phyloP scores from a whole-genome alignment of 2,888 invertebrate species.

The Bellardia bayeri region DNA sequence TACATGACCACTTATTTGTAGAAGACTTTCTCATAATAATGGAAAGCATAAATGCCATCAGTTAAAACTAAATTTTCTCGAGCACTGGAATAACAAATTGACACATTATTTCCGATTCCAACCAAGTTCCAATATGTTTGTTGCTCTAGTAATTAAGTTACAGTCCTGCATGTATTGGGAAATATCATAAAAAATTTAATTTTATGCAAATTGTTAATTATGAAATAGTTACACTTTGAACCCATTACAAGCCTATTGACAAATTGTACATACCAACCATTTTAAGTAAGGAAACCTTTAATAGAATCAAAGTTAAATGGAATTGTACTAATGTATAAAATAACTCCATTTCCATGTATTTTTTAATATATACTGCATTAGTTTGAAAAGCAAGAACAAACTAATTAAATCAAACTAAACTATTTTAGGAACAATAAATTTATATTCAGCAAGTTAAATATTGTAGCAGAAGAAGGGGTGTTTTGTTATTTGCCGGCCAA shows the following conservation, averaged over 20 bases:
- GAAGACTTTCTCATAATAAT: no score
- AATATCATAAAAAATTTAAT: no score
- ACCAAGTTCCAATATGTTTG: no score
- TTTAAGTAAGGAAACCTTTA: not conserved
- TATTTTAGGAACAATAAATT: constrained; percentile 35
- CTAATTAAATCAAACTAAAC: constrained; percentile 20
- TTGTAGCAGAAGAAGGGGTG: not conserved
- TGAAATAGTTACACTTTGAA: no score
- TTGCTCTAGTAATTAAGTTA: no score
- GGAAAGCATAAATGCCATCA: no score
- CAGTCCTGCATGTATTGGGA: no score
- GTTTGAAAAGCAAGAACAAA: constrained; percentile 8
- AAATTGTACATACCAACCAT: not conserved
- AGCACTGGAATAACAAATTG: no score
- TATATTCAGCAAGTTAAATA: not conserved
- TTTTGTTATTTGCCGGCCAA: not conserved
- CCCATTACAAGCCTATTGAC: not conserved
- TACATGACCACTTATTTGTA: no score
- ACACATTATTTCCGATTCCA: no score
- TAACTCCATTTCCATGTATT: constrained; percentile 15
- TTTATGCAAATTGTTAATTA: no score
- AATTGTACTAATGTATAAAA: constrained; percentile 14
- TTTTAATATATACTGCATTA: constrained; percentile 31
- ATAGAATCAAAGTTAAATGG: constrained; percentile 34
- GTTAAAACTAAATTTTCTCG: no score